Evolutionary conservation across 1,140 invertebrate genomes (phyloP), one percentile per base, ranked within the genome.

Genomic region (Bombus difficillimus): DNA sequence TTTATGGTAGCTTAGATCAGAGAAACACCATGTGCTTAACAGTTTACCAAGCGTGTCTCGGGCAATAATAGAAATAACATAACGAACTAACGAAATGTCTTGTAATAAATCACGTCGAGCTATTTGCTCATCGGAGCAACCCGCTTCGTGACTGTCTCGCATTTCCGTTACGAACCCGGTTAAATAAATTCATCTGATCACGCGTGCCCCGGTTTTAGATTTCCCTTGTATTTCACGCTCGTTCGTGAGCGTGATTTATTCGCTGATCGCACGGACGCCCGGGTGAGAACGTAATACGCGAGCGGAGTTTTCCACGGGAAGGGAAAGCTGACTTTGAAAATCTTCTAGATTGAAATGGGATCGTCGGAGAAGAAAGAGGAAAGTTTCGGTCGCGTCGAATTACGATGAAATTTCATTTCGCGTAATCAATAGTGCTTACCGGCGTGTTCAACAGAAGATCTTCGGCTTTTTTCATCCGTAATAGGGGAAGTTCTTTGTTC

Each of bases 321-420:
- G 37, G 22, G 2, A 41, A 41, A 34, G n/a, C 41, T n/a, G 77
- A 68, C 62, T 66, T 68, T 79, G 39, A 37, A 68, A 47, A 43
- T 68, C 18, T 47, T n/a, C 6, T 3, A 2, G 71, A 8, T 13
- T 6, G 37, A 37, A 34, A 76, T 39, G 28, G 57, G 37, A 37
- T 59, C 25, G 53, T 8, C 34, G 13, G 9, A n/a, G 53, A 37
- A 37, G 25, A 18, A 28, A 34, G 25, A 15, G 53, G 9, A 9
- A 22, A 37, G 28, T 28, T 18, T n/a, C 2, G 37, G 37, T 25
- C 22, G 34, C 9, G 37, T 4, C 10, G 37, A 37, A 39, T 37
- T 5, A 25, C 12, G 77, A 62, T 79, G 83, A 84, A 80, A 84
- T 57, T 83, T 78, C 77, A 84, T 79, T 79, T 47, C 66, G n/a